Base-by-base conservation (phyloP, 2,113 vertebrate genomes). In the Varanus komodoensis region DNA sequence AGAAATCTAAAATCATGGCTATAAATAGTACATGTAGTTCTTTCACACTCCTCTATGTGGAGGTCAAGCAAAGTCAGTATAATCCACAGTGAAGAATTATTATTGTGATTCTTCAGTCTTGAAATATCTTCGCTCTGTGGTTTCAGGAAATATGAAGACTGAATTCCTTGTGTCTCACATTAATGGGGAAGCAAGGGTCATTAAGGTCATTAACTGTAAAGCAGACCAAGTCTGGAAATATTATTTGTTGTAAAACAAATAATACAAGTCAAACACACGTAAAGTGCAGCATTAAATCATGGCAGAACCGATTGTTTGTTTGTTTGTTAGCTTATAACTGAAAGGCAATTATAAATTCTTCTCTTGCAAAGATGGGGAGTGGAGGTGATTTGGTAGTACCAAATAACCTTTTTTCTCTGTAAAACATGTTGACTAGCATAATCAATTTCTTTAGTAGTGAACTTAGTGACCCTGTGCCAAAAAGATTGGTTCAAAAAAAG, bases 21-120 rank as follows among this genome's bases (percentile, higher is more conserved):
- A 87, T 87, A 87, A 87, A 87, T 87, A 87, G 86, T 68, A 68
- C 68, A 77, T 80, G 75, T 79, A 68, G 61, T 9, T 50, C 61
- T 80, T 87, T 87, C 86, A 79, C 57, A 50, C 86, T 87, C 73
- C n/a, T 54, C 74, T 87, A 23, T 64, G 21, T 87, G 57, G 86
- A 87, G 75, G 75, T 87, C 86, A 87, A 80, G 57, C 75, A 87
- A 87, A 87, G 61, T 80, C 75, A 87, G 50, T 74, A 21, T 19
- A 75, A 71, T 85, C 83, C 48, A 50, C 79, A 61, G 80, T 79
- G 75, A 80, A 86, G 80, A 50, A 69, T 69, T 48, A 48, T 50
- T 57, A 75, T 75, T 80, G 14, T 80, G 54, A 50, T 67, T 80
- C 61, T 74, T 86, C 48, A 86, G 34, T 83, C 61, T 73, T 87